Evolutionary conservation across 2,113 vertebrate species (phyloP).

Genomic region (Ursus arctos): DNA sequence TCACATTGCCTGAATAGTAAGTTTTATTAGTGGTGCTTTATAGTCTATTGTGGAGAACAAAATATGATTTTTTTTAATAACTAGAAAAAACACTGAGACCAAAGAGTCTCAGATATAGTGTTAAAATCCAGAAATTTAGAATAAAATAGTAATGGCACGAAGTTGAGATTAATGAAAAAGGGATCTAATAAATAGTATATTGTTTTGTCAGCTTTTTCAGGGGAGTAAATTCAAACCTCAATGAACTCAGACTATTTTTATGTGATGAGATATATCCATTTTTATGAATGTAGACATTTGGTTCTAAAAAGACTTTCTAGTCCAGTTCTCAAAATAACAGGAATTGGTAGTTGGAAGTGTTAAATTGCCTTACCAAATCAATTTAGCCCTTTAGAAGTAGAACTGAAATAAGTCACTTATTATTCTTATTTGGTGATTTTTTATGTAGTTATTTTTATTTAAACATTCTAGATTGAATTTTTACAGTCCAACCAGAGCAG

Average conservation of each 20-base stretch:
- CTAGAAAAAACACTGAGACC: background rate
- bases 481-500: background rate
- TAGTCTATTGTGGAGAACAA: background rate
- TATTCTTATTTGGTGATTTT: background rate
- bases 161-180: background rate
- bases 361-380: background rate
- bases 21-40: background rate
- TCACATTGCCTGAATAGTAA: background rate
- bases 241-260: background rate
- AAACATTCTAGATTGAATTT: background rate
- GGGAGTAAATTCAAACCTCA: background rate
- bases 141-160: background rate
- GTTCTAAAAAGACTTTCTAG: background rate
- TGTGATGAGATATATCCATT: background rate
- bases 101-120: background rate
- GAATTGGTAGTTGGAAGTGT: background rate
- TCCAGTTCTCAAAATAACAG: background rate
- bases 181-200: background rate
- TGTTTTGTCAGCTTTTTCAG: background rate
- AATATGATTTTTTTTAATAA: background rate
- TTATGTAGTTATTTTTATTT: background rate
- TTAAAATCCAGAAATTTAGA: background rate
- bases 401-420: background rate
- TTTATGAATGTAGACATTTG: background rate
- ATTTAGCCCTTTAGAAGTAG: background rate